Evolutionary conservation across 2,888 invertebrate species (phyloP).

Genomic region (Steinernema carpocapsae): DNA sequence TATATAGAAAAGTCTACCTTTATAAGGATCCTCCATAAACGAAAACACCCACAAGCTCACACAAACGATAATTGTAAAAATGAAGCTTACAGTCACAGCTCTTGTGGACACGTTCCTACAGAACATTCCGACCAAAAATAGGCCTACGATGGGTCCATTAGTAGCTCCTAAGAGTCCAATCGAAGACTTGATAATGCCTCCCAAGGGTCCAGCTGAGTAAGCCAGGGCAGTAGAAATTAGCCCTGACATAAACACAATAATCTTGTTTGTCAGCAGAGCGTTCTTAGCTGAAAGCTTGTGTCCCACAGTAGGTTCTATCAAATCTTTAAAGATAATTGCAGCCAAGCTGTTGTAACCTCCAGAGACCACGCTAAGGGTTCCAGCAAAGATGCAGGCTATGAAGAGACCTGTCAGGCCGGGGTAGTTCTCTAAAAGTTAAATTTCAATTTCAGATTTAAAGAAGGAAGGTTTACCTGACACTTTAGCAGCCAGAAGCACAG

Average conservation of each 20-base stretch:
- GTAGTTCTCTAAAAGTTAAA: conserved; percentile 8
- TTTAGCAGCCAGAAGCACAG: conserved; percentile 52
- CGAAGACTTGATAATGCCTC: conserved; percentile 15
- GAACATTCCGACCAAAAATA: conserved; percentile 13
- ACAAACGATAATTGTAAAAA: background rate
- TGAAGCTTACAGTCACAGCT: conserved; percentile 16
- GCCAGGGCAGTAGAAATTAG: background rate
- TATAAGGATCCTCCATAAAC: conserved; percentile 10
- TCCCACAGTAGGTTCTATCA: background rate
- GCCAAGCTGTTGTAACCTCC: conserved; percentile 22
- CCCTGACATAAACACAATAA: background rate
- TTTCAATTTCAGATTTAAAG: background rate
- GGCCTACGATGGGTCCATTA: conserved; percentile 69
- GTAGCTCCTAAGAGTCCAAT: conserved; percentile 40
- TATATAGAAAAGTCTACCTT: background rate
- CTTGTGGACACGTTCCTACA: background rate
- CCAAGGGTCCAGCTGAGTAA: conserved; percentile 13
- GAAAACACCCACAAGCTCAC: background rate
- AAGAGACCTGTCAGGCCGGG: conserved; percentile 16
- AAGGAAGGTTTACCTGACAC: conserved; percentile 1
- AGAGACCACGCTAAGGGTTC: conserved; percentile 24
- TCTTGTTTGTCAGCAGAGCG: background rate
- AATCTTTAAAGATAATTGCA: conserved; percentile 7
- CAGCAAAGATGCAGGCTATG: conserved; percentile 28
- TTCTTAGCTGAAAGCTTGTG: background rate